Percentiles rank a stretch among this genome's conserved stretches.
phyloP scores from a whole-genome alignment of 37 sponge, comb jelly and placozoan species.

The Amphimedon queenslandica region DNA sequence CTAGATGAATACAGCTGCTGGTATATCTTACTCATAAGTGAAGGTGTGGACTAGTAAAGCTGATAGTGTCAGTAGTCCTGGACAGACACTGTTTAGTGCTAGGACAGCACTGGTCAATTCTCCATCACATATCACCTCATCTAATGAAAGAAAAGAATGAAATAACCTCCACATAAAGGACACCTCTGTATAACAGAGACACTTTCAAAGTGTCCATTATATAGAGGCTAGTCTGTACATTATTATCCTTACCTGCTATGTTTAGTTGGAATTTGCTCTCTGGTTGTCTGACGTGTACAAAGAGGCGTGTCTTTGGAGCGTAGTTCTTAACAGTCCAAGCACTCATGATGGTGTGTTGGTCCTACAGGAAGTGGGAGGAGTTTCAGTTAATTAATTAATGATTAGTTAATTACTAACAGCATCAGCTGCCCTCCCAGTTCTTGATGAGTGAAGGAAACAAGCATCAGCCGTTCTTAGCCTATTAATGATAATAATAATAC shows the following conservation, averaged over 20 bases:
- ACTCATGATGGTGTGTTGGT: constrained; percentile 66
- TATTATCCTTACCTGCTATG: constrained; percentile 24
- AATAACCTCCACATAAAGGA: background rate
- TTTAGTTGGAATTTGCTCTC: constrained; percentile 58
- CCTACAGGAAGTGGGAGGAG: constrained; percentile 25
- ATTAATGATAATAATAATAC: too few relatives aligned
- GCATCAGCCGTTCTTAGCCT: constrained; percentile 36
- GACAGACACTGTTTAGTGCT: constrained; percentile 64
- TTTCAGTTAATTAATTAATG: background rate
- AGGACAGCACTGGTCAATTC: constrained; percentile 65
- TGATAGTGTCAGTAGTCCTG: constrained; percentile 58
- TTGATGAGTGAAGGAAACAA: constrained; percentile 60
- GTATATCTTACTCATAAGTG: constrained; percentile 38
- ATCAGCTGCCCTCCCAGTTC: constrained; percentile 25
- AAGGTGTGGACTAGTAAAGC: constrained; percentile 77
- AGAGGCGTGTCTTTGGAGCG: constrained; percentile 54
- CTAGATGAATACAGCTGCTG: too few relatives aligned
- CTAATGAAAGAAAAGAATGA: constrained; percentile 6
- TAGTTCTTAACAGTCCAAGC: constrained; percentile 61
- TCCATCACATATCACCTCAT: constrained; percentile 61
- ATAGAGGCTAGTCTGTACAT: too few relatives aligned
- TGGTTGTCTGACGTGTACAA: constrained; percentile 65
- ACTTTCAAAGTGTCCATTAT: too few relatives aligned
- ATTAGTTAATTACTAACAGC: constrained; percentile 37
- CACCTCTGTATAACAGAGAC: too few relatives aligned